Evolutionary conservation across 2,888 invertebrate genomes (phyloP).

Genomic region (Melanophora roralis): DNA sequence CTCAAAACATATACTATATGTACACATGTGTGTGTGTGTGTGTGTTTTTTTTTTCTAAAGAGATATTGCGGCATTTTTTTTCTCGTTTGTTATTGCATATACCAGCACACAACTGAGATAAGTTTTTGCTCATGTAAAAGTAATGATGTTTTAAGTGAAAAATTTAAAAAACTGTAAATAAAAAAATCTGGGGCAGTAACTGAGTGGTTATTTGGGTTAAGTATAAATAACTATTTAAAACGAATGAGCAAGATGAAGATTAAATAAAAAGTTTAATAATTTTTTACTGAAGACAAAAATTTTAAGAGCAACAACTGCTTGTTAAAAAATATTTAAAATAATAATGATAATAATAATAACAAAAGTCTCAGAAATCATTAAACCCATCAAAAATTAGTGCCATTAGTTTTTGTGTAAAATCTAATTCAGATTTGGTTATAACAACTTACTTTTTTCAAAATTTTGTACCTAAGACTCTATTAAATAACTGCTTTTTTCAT

Average conservation of each 20-base stretch:
- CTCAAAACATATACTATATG: too few relatives aligned
- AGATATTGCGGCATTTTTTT: slow-evolving; percentile 42
- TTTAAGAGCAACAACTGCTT: too few relatives aligned
- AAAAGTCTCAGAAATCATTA: too few relatives aligned
- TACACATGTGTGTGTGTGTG: background rate
- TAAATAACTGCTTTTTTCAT: too few relatives aligned
- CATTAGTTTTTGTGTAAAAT: too few relatives aligned
- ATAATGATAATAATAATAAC: background rate
- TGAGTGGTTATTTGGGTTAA: slow-evolving; percentile 36
- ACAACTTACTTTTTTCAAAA: too few relatives aligned
- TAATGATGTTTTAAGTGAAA: slow-evolving; percentile 45
- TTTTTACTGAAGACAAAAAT: background rate
- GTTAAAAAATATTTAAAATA: too few relatives aligned
- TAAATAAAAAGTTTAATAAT: background rate
- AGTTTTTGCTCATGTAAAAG: slow-evolving; percentile 40
- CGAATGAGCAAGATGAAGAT: background rate
- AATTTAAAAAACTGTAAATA: slow-evolving; percentile 12
- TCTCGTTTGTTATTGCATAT: slow-evolving; percentile 4
- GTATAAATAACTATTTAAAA: background rate
- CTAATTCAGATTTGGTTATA: too few relatives aligned
- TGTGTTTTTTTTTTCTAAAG: slow-evolving; percentile 38
- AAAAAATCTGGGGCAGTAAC: slow-evolving; percentile 31
- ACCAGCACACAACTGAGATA: slow-evolving; percentile 12
- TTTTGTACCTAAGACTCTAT: too few relatives aligned
- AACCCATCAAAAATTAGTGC: too few relatives aligned